Conservation (phyloP, 2,797 vertebrate species). For the Dryobates pubescens region DNA sequence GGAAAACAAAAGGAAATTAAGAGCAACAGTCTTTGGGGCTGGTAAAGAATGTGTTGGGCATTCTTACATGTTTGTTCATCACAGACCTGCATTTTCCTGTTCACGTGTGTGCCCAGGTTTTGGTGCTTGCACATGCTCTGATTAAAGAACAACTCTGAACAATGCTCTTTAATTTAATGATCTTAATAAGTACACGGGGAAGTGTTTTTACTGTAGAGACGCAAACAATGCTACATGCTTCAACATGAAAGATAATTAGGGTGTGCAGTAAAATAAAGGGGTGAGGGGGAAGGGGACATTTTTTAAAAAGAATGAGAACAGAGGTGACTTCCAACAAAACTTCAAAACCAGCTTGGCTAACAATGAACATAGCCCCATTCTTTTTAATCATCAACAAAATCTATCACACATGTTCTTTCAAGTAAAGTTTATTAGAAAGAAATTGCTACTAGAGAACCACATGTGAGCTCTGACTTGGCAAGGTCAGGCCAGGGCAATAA, state of each 20-base stretch:
- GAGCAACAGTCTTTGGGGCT: background rate
- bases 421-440: constrained; percentile 87
- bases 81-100: background rate
- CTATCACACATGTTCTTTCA: constrained; percentile 86
- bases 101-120: background rate
- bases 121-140: constrained; percentile 25
- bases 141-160: constrained; percentile 41
- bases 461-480: constrained; percentile 85
- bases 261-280: constrained; percentile 71
- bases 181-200: constrained; percentile 44
- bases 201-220: constrained; percentile 50
- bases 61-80: background rate
- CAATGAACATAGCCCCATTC: constrained; percentile 80
- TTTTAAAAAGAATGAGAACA: constrained; percentile 71
- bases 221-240: constrained; percentile 57
- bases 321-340: constrained; percentile 79
- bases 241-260: constrained; percentile 61
- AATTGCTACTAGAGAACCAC: constrained; percentile 85
- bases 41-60: background rate
- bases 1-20: background rate
- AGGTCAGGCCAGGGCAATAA: constrained; percentile 86
- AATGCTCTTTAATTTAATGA: constrained; percentile 58
- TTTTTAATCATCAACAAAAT: constrained; percentile 86
- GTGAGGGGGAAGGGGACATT: constrained; percentile 59
- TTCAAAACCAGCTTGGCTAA: constrained; percentile 81